These are phyloP conservation scores for Drosophila tanythrix DNA, from an alignment of 2,888 invertebrate genomes.

Conservation along the genomic window DNA sequence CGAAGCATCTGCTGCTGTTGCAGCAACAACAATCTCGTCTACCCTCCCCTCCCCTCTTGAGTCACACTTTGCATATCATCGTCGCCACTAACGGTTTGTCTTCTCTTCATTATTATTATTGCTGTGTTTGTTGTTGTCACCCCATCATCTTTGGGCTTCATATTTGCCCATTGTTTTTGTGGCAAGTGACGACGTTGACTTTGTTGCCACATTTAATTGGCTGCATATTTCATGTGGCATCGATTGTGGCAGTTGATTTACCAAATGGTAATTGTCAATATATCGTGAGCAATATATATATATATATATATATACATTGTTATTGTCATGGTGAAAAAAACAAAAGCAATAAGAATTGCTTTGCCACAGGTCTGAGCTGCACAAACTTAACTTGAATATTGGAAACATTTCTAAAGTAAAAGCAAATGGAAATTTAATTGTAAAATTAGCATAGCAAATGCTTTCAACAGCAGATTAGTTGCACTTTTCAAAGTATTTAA, in stretches of 20 bases:
- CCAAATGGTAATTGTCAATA: constrained; percentile 57
- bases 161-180: constrained; percentile 43
- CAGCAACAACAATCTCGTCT: background rate
- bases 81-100: constrained; percentile 43
- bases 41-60: background rate
- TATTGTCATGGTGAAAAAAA: constrained; percentile 50
- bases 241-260: constrained; percentile 27
- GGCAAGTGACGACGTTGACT: constrained; percentile 45
- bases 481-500: constrained; percentile 14
- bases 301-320: constrained; percentile 23
- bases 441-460: constrained; percentile 7
- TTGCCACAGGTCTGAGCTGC: background rate
- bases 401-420: background rate
- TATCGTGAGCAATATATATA: constrained; percentile 44
- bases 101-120: constrained; percentile 15
- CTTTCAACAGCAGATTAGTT: background rate
- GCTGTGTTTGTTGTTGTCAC: constrained; percentile 8
- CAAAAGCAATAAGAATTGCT: background rate
- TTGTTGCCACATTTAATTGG: constrained; percentile 56
- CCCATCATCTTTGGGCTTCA: constrained; percentile 33
- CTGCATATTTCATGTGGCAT: constrained; percentile 55
- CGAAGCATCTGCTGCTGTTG: constrained; percentile 10
- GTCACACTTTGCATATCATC: constrained; percentile 71
- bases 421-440: background rate
- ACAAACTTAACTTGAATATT: background rate